A percentile compares a stretch with the other conserved stretches of the same genome.
These are phyloP conservation scores for Diogma glabrata DNA, from an alignment of 2,888 invertebrate species.

Conservation along the genomic window DNA sequence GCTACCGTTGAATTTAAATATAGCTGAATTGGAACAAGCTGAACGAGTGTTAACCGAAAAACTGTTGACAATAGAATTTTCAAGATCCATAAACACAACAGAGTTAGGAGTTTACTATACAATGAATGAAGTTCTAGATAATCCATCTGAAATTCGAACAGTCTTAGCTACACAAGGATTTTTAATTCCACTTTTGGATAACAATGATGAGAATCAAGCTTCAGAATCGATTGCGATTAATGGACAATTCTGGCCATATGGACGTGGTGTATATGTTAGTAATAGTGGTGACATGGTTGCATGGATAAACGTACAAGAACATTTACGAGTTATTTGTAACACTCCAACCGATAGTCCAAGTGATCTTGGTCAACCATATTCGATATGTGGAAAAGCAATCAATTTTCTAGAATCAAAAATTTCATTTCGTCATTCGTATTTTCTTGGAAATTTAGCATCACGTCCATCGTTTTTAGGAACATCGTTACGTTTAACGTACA, in stretches of 20 bases:
- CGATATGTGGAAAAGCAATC: conserved; percentile 56
- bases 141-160: conserved; percentile 57
- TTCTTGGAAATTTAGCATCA: conserved; percentile 71
- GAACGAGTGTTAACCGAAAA: conserved; percentile 57
- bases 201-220: conserved; percentile 42
- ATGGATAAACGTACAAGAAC: conserved; percentile 93
- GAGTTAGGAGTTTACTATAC: conserved; percentile 65
- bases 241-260: conserved; percentile 81
- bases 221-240: conserved; percentile 43
- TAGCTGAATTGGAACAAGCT: conserved; percentile 59
- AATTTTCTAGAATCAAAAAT: conserved; percentile 46
- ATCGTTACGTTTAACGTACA: conserved; percentile 61
- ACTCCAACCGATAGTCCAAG: conserved; percentile 52
- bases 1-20: conserved; percentile 57
- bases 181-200: conserved; percentile 56
- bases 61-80: conserved; percentile 49
- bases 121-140: conserved; percentile 62
- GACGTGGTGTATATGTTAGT: conserved; percentile 80
- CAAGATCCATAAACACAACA: conserved; percentile 47
- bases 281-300: conserved; percentile 67
- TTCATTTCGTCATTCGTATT: conserved; percentile 60
- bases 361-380: conserved; percentile 64
- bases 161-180: conserved; percentile 52
- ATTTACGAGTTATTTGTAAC: conserved; percentile 68
- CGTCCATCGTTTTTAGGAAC: conserved; percentile 79